Evolutionary conservation across 2,888 invertebrate species (phyloP).

Genomic region (Spicauda simplicius): DNA sequence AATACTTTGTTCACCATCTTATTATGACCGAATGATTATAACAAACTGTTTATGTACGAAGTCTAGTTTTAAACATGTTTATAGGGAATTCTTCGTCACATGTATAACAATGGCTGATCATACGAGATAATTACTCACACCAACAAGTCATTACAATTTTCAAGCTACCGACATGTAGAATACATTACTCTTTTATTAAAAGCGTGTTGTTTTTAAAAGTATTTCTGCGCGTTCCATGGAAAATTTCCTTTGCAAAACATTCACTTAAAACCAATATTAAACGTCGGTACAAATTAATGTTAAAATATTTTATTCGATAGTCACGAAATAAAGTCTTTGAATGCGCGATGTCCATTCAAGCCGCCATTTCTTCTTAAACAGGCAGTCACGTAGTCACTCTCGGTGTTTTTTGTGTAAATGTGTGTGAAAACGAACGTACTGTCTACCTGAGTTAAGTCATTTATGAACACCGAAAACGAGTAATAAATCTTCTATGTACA

Average conservation of each 20-base stretch:
- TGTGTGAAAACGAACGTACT: neutral
- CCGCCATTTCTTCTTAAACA: constrained; percentile 44
- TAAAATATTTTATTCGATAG: constrained; percentile 10
- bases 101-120: constrained; percentile 20
- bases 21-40: too few species aligned
- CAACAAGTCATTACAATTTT: neutral
- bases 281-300: constrained; percentile 19
- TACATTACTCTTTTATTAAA: neutral
- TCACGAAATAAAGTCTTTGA: constrained; percentile 24
- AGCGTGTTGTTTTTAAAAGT: neutral
- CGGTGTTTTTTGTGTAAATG: constrained; percentile 4
- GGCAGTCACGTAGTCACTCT: constrained; percentile 47
- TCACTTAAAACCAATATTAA: constrained; percentile 10
- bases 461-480: neutral
- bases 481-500: too few species aligned
- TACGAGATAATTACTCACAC: neutral
- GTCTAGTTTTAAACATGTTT: too few species aligned
- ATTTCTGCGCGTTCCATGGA: constrained; percentile 12
- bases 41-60: too few species aligned
- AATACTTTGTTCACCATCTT: too few species aligned
- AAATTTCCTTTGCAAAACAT: constrained; percentile 7
- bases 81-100: constrained; percentile 4
- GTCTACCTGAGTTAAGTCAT: neutral
- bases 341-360: constrained; percentile 34
- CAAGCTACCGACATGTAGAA: neutral